phyloP scores from a whole-genome alignment of 2,113 vertebrate species.

The Condylura cristata region DNA sequence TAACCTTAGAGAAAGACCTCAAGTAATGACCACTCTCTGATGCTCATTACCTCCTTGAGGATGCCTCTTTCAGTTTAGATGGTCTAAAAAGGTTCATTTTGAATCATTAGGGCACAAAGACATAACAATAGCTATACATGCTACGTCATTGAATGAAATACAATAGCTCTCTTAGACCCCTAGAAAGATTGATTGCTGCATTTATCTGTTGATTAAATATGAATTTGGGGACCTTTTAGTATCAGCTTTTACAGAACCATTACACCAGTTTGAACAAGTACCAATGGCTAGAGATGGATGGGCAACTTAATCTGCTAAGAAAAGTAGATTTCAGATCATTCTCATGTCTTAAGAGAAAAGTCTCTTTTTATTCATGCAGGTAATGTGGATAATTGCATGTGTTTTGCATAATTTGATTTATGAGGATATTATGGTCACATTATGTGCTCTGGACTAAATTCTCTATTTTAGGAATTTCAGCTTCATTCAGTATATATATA shows the following conservation, averaged over 20 bases:
- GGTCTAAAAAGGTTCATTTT: slow-evolving; percentile 59
- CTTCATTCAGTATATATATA: slow-evolving; percentile 15
- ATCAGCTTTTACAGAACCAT: slow-evolving; percentile 54
- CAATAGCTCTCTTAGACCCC: slow-evolving; percentile 56
- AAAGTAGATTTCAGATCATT: slow-evolving; percentile 65
- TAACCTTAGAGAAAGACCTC: background rate
- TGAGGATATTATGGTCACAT: background rate
- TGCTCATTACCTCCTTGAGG: background rate
- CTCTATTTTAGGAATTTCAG: slow-evolving; percentile 33
- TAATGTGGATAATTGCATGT: slow-evolving; percentile 25
- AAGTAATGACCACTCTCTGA: background rate
- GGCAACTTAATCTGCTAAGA: slow-evolving; percentile 67
- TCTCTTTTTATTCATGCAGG: slow-evolving; percentile 38
- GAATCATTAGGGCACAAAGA: slow-evolving; percentile 60
- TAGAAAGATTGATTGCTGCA: slow-evolving; percentile 70
- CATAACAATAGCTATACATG: slow-evolving; percentile 48
- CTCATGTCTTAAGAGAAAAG: slow-evolving; percentile 26
- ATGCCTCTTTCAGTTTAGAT: slow-evolving; percentile 53
- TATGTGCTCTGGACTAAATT: background rate
- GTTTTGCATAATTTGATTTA: slow-evolving; percentile 66
- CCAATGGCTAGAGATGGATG: slow-evolving; percentile 72
- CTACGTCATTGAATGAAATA: slow-evolving; percentile 39
- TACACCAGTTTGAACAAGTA: slow-evolving; percentile 65
- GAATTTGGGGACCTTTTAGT: slow-evolving; percentile 52
- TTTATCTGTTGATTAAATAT: slow-evolving; percentile 77